These are phyloP conservation scores for Anolis sagrei DNA, from an alignment of 2,113 vertebrate species.

Conservation along the genomic window DNA sequence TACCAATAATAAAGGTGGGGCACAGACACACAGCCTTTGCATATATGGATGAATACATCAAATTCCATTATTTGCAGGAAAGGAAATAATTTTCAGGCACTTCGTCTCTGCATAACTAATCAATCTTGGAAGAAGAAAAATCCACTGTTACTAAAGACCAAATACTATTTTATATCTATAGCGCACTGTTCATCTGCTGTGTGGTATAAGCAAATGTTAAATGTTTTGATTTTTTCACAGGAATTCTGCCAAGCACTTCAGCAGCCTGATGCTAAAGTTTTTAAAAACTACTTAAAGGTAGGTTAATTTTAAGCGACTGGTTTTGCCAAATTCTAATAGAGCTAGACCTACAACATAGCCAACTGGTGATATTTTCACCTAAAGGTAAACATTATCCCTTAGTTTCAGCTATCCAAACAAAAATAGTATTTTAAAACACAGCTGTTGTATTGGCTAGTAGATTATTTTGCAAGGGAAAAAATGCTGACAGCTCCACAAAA, in stretches of 20 bases:
- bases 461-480: no score
- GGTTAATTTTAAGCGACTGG: constrained; percentile 23
- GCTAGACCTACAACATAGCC: no score
- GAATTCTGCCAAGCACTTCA: constrained; percentile 97
- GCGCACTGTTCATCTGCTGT: not conserved
- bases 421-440: no score
- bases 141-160: not conserved
- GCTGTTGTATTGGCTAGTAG: no score
- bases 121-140: not conserved
- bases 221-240: constrained; percentile 61
- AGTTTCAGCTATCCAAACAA: no score
- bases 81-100: not conserved
- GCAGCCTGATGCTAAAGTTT: constrained; percentile 95
- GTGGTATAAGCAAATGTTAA: constrained; percentile 4
- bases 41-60: not conserved
- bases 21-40: no score
- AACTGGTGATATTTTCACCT: no score
- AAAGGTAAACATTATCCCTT: no score
- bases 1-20: not conserved
- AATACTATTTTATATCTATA: not conserved
- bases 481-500: no score
- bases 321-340: no score
- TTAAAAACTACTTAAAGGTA: constrained; percentile 99
- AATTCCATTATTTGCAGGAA: not conserved
- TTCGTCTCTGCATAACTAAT: not conserved